These are phyloP conservation scores for Ennomos fuscantarius DNA, from an alignment of 2,888 invertebrate species.

Conservation along the genomic window DNA sequence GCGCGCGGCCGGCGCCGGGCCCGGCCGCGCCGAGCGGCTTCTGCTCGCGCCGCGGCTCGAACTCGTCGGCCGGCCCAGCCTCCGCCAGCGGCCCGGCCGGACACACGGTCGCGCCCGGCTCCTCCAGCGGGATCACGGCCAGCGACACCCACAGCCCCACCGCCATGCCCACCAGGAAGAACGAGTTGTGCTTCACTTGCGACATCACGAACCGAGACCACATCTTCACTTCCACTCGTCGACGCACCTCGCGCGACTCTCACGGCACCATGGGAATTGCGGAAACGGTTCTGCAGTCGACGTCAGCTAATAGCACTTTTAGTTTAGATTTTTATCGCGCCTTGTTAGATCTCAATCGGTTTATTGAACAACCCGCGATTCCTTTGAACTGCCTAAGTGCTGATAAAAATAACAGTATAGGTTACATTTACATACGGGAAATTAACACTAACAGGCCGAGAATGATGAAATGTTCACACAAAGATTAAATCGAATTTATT, in stretches of 20 bases:
- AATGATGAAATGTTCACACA: no score
- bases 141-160: conserved; percentile 84
- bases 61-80: conserved; percentile 59
- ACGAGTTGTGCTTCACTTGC: conserved; percentile 84
- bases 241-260: not conserved
- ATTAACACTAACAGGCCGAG: no score
- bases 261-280: not conserved
- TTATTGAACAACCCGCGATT: not conserved
- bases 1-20: conserved; percentile 68
- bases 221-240: conserved; percentile 48
- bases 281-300: not conserved
- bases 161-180: conserved; percentile 83
- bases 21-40: conserved; percentile 56
- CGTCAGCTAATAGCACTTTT: not conserved
- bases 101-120: conserved; percentile 53
- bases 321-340: not conserved
- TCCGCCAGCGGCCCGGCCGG: conserved; percentile 34
- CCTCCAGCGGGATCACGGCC: conserved; percentile 76
- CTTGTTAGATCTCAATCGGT: conserved; percentile 1
- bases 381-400: not conserved
- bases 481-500: no score
- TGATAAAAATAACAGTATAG: not conserved
- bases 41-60: conserved; percentile 70
- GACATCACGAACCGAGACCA: conserved; percentile 76
- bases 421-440: not conserved